A percentile compares a stretch with the other conserved stretches of the same genome.
These are phyloP conservation scores for Megalurothrips usitatus DNA, from an alignment of 2,888 invertebrate species.

Conservation along the genomic window DNA sequence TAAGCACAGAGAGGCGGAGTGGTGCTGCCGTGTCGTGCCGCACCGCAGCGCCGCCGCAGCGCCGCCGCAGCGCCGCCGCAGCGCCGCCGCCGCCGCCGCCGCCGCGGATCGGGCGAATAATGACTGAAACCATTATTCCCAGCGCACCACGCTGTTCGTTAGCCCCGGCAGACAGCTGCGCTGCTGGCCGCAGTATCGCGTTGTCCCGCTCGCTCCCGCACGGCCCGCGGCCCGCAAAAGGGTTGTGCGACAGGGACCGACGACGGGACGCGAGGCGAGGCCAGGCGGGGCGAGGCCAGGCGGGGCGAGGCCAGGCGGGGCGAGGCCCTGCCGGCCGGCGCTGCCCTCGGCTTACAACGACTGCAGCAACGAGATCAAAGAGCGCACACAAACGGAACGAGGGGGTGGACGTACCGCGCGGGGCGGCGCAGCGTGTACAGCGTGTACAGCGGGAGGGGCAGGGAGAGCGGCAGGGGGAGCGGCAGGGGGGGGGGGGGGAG, in stretches of 20 bases:
- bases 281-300: neutral
- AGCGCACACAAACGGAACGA: too few species aligned
- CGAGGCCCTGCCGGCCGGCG: too few species aligned
- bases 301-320: neutral
- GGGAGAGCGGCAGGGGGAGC: too few species aligned
- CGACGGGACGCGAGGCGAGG: neutral
- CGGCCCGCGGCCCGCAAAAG: neutral
- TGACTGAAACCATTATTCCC: neutral
- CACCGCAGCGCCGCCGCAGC: too few species aligned
- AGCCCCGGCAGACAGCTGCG: neutral
- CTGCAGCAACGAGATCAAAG: too few species aligned
- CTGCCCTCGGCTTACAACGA: too few species aligned
- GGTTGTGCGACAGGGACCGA: neutral
- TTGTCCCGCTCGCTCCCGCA: neutral
- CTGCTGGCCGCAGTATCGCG: neutral
- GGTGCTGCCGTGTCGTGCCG: too few species aligned
- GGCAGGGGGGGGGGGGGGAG: neutral
- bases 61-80: too few species aligned
- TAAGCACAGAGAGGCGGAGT: too few species aligned
- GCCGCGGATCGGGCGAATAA: neutral
- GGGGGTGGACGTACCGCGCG: too few species aligned
- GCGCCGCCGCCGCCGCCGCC: neutral
- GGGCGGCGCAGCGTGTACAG: too few species aligned
- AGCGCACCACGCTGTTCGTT: neutral
- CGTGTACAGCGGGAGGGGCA: neutral